Evolutionary conservation across 2,888 invertebrate genomes (phyloP).

Genomic region (Ophioninae sp.): DNA sequence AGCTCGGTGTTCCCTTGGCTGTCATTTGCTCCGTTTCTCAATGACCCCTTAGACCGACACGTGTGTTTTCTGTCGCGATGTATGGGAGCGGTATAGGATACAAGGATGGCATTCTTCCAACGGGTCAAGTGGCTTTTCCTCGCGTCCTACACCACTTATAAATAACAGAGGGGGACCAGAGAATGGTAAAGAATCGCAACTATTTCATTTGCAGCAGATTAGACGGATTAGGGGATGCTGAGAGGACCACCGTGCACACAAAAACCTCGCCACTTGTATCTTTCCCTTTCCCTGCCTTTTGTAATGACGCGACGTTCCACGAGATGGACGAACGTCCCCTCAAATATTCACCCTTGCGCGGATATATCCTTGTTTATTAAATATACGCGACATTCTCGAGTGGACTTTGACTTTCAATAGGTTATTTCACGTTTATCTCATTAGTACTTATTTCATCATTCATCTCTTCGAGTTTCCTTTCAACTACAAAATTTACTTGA

Average conservation of each 20-base stretch:
- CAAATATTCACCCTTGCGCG: slow-evolving; percentile 29
- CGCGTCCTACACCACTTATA: slow-evolving; percentile 64
- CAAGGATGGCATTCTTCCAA: slow-evolving; percentile 40
- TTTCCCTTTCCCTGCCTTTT: slow-evolving; percentile 21
- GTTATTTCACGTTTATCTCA: not conserved
- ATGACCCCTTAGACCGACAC: slow-evolving; percentile 40
- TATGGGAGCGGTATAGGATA: slow-evolving; percentile 24
- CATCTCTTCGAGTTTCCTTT: no score
- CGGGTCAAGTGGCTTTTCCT: slow-evolving; percentile 73
- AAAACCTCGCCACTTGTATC: slow-evolving; percentile 14
- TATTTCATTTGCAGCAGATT: slow-evolving; percentile 81
- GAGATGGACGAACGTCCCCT: slow-evolving; percentile 19
- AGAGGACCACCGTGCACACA: slow-evolving; percentile 41
- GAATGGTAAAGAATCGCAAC: slow-evolving; percentile 77
- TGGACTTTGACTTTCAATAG: slow-evolving; percentile 7
- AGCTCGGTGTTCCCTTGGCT: slow-evolving; percentile 49
- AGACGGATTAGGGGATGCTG: slow-evolving; percentile 75
- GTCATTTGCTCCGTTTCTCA: slow-evolving; percentile 52
- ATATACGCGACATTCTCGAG: slow-evolving; percentile 28
- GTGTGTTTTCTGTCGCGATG: slow-evolving; percentile 40
- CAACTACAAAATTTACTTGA: no score
- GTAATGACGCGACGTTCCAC: slow-evolving; percentile 44
- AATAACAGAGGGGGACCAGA: slow-evolving; percentile 61
- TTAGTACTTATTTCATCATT: not conserved
- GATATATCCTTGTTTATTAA: slow-evolving; percentile 56